Evolutionary conservation across 2,113 vertebrate genomes (phyloP).

Genomic region (Pachypanchax playfairii): DNA sequence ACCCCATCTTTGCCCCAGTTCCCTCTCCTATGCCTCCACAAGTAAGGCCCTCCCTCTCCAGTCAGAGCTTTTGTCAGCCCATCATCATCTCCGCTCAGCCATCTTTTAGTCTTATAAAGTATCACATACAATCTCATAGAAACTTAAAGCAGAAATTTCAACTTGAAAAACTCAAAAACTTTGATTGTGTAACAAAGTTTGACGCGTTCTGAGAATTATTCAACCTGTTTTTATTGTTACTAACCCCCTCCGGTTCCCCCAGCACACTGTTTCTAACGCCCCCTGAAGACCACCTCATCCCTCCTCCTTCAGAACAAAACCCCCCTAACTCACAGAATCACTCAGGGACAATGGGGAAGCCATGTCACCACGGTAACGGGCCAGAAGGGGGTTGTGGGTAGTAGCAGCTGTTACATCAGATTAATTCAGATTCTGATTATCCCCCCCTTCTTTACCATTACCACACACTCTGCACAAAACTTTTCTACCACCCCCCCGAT

Average conservation of each 20-base stretch:
- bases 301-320: constrained; percentile 82
- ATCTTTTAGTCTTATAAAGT: constrained; percentile 28
- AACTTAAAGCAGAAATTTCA: constrained; percentile 47
- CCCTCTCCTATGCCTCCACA: constrained; percentile 55
- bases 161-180: neutral
- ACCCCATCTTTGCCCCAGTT: constrained; percentile 73
- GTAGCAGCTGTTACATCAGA: constrained; percentile 87
- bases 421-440: constrained; percentile 87
- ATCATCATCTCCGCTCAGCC: constrained; percentile 48
- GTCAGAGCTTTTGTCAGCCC: constrained; percentile 52
- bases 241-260: constrained; percentile 69
- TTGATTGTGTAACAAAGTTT: constrained; percentile 1
- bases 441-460: constrained; percentile 75
- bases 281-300: constrained; percentile 73
- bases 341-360: constrained; percentile 83
- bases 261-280: constrained; percentile 73
- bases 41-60: constrained; percentile 69
- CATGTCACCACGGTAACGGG: constrained; percentile 83
- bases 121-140: neutral
- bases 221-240: constrained; percentile 50
- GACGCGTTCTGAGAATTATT: constrained; percentile 11
- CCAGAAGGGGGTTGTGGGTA: constrained; percentile 77
- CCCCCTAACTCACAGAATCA: constrained; percentile 81
- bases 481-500: constrained; percentile 48
- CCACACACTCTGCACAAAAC: constrained; percentile 72